Percentiles rank a stretch among this genome's conserved stretches.
phyloP scores from a whole-genome alignment of 2,113 vertebrate species.

The Corythornis madagascariensis region DNA sequence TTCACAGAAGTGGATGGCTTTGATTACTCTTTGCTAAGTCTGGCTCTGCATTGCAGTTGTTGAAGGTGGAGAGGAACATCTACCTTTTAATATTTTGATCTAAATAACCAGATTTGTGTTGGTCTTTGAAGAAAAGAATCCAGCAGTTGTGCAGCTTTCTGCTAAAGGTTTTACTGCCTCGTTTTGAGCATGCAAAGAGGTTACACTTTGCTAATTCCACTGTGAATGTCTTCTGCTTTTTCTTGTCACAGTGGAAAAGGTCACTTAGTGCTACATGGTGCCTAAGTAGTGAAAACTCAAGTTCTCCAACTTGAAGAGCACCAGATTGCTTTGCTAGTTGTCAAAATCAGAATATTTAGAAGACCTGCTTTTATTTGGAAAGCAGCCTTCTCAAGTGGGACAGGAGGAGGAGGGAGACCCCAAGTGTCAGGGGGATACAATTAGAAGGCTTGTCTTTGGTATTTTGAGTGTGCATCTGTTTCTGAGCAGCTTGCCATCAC shows the following conservation, averaged over 20 bases:
- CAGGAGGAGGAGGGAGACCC: neutral
- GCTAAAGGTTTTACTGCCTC: neutral
- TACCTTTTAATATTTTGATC: neutral
- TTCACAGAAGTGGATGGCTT: neutral
- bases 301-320: neutral
- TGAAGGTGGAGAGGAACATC: neutral
- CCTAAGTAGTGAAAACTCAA: neutral
- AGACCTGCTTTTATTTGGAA: neutral
- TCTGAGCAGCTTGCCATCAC: conserved; percentile 30
- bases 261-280: neutral
- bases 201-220: neutral
- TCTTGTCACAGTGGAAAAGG: neutral
- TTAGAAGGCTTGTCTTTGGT: neutral
- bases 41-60: neutral
- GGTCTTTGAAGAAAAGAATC: neutral
- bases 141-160: neutral
- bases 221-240: neutral
- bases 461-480: conserved; percentile 29
- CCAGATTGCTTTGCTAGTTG: neutral
- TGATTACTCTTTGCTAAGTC: neutral
- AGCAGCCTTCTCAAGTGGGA: neutral
- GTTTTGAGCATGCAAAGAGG: neutral
- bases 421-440: neutral
- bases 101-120: neutral
- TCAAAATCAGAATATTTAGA: neutral